Evolutionary conservation across 2,797 vertebrate genomes (phyloP), one percentile per base, ranked within the genome.

Genomic region (Sus cebifrons): DNA sequence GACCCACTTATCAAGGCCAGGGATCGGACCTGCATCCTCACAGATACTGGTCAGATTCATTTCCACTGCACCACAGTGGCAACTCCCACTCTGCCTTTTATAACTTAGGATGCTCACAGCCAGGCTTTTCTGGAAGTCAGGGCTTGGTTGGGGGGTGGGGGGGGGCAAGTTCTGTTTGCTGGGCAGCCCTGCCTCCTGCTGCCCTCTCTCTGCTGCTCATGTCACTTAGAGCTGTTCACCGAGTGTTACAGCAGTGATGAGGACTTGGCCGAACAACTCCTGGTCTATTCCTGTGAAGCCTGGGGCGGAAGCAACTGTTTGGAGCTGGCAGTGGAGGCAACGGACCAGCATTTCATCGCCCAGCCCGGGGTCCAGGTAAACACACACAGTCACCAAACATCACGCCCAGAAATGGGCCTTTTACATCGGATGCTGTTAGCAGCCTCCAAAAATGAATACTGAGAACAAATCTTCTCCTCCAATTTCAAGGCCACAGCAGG

Each of bases 291-390:
- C 84, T 99, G 99, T 29, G 99, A 99, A 81, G 98, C 99, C 74
- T 99, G 99, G 99, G 99, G 99, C 1, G 98, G 97, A 0, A 99
- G 98, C 97, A 99, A 98, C 97, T 99, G 99, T 3, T 94, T 99
- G 94, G 98, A 99, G 18, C 97, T 99, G 23, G 99, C 99, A 0
- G 98, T 99, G 96, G 99, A 99, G 97, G 99, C 99, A 1, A 98
- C 96, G 15, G 98, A 99, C 94, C 98, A 99, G 96, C 98, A 99
- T 44, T 99, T 99, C 74, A 99, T 99, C 10, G 98, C 99, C 4
- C 99, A 99, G 96, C 99, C 99, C 0, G 99, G 99, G 23, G 99
- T 99, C 78, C 99, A 99, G 99, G 99, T 99, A 98, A 98, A 17
- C 25, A 2, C 7, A 0, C 0, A 0, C 29, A 0, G 49, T 3